Evolutionary conservation across 2,113 vertebrate species (phyloP).

Genomic region (Montifringilla adamsi): DNA sequence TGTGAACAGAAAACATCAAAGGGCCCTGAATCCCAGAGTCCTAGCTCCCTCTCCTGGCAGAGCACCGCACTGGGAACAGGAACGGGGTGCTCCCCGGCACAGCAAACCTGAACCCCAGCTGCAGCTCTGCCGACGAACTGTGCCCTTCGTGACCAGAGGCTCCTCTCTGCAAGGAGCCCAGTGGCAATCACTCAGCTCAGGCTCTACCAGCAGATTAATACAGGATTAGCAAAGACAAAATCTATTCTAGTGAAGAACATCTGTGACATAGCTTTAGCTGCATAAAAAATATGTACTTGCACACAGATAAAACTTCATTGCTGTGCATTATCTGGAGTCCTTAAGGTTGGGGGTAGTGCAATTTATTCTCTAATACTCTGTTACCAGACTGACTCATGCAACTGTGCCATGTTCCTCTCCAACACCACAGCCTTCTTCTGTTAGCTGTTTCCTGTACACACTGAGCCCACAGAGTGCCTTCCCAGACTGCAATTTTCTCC

Average conservation of each 20-base stretch:
- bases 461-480: not conserved
- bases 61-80: not conserved
- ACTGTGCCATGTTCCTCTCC: not conserved
- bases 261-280: slow-evolving; percentile 23
- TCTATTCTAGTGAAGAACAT: slow-evolving; percentile 26
- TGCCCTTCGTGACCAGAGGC: not conserved
- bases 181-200: not conserved
- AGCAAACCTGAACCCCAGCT: not conserved
- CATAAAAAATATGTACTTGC: slow-evolving; percentile 24
- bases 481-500: not conserved
- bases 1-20: not conserved
- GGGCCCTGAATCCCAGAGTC: slow-evolving; percentile 34
- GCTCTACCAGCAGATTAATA: slow-evolving; percentile 4
- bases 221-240: slow-evolving; percentile 38
- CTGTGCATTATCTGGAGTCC: not conserved
- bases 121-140: not conserved
- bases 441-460: not conserved
- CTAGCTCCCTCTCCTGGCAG: slow-evolving; percentile 65
- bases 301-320: slow-evolving; percentile 24
- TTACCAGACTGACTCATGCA: not conserved
- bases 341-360: not conserved
- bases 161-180: not conserved
- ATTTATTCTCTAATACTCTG: not conserved
- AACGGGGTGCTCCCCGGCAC: not conserved
- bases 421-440: not conserved